phyloP scores from a whole-genome alignment of 2,797 vertebrate species.

The Tapirus indicus region DNA sequence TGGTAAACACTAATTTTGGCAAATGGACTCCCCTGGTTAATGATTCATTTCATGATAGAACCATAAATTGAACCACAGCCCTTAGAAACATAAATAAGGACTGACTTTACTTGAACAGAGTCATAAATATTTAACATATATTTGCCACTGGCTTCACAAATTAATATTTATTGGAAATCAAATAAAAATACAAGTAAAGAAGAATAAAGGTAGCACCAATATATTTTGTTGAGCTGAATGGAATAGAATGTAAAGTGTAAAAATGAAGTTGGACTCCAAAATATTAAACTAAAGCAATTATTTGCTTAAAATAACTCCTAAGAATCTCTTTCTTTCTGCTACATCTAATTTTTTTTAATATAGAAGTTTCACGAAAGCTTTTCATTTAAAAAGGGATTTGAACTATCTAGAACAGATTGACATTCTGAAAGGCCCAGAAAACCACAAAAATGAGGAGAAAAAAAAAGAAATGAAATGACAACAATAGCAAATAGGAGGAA shows the following conservation, averaged over 20 bases:
- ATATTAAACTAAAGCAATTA: not conserved
- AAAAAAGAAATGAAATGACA: not conserved
- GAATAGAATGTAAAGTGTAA: not conserved
- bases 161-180: not conserved
- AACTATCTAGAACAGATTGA: not conserved
- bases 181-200: not conserved
- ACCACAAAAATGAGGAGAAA: not conserved
- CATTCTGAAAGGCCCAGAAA: not conserved
- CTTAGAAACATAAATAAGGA: not conserved
- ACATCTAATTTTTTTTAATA: not conserved
- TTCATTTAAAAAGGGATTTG: not conserved
- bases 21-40: not conserved
- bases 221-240: not conserved
- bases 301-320: not conserved
- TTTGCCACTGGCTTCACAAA: not conserved
- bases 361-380: not conserved
- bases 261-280: not conserved
- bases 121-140: conserved; percentile 30
- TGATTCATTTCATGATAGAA: not conserved
- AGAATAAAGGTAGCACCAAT: not conserved
- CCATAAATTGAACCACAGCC: not conserved
- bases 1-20: not conserved
- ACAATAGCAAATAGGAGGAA: not conserved
- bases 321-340: not conserved
- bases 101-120: not conserved